Conservation (phyloP, 2,888 invertebrate species). For the Galeruca laticollis region DNA sequence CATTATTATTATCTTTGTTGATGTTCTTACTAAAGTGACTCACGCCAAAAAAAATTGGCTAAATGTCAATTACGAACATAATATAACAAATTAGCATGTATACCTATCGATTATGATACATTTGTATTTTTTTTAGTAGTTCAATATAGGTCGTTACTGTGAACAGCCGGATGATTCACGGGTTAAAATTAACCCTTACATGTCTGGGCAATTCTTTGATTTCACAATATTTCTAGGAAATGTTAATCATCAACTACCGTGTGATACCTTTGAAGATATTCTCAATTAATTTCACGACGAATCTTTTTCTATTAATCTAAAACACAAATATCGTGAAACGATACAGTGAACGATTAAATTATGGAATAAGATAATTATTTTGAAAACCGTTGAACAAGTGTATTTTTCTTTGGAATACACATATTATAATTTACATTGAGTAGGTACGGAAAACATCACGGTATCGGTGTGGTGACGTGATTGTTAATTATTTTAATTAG, state of each 20-base stretch:
- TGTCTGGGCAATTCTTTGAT: background rate
- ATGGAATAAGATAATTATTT: too few relatives aligned
- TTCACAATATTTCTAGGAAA: slow-evolving; percentile 10
- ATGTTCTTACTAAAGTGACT: background rate
- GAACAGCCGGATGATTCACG: slow-evolving; percentile 21
- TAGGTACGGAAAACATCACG: too few relatives aligned
- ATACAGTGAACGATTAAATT: too few relatives aligned
- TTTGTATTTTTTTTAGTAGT: background rate
- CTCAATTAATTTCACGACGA: background rate
- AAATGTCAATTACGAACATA: background rate
- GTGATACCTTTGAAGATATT: background rate
- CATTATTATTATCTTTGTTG: background rate
- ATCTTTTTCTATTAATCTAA: background rate
- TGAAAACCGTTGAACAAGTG: too few relatives aligned
- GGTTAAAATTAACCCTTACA: slow-evolving; percentile 25
- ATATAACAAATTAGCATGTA: background rate
- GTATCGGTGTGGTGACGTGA: too few relatives aligned
- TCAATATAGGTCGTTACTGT: slow-evolving; percentile 5
- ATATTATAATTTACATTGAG: too few relatives aligned
- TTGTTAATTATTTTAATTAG: too few relatives aligned
- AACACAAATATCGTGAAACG: too few relatives aligned
- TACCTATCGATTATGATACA: background rate
- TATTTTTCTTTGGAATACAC: too few relatives aligned
- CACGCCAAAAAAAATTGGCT: slow-evolving; percentile 3
- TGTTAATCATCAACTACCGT: background rate